phyloP scores from a whole-genome alignment of 2,797 vertebrate species.

The Sebastolobus altivelis region DNA sequence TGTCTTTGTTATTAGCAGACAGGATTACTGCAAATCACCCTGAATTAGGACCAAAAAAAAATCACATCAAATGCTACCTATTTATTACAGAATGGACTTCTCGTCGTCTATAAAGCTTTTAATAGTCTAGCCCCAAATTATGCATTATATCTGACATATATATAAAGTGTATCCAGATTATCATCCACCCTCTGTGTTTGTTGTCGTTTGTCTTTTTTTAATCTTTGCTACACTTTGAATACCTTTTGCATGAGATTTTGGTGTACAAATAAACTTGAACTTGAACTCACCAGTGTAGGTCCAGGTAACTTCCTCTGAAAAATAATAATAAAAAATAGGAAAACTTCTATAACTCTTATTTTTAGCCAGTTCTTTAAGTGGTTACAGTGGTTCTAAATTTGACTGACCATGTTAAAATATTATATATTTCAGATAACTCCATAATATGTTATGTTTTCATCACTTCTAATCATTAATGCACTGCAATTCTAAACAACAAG shows the following conservation, averaged over 20 bases:
- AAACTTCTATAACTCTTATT: slow-evolving; percentile 13
- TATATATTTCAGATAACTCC: neutral
- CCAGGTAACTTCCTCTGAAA: slow-evolving; percentile 77
- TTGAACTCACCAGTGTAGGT: slow-evolving; percentile 80
- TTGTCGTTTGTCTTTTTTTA: neutral
- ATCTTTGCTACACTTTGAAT: neutral
- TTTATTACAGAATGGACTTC: neutral
- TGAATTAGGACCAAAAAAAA: neutral
- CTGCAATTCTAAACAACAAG: neutral
- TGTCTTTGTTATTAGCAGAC: neutral
- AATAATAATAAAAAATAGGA: slow-evolving; percentile 34
- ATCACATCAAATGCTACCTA: neutral
- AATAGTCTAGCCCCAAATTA: neutral
- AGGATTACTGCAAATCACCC: neutral
- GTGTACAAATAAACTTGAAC: slow-evolving; percentile 10
- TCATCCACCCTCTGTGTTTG: neutral
- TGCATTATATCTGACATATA: neutral
- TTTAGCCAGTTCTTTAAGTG: neutral
- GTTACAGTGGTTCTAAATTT: neutral
- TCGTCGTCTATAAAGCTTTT: neutral
- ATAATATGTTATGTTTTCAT: neutral
- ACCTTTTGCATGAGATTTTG: neutral
- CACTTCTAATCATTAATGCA: neutral
- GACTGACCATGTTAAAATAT: neutral
- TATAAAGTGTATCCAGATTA: neutral